Base-by-base conservation (phyloP, 2,888 invertebrate genomes). In the Temnothorax rugatulus region DNA sequence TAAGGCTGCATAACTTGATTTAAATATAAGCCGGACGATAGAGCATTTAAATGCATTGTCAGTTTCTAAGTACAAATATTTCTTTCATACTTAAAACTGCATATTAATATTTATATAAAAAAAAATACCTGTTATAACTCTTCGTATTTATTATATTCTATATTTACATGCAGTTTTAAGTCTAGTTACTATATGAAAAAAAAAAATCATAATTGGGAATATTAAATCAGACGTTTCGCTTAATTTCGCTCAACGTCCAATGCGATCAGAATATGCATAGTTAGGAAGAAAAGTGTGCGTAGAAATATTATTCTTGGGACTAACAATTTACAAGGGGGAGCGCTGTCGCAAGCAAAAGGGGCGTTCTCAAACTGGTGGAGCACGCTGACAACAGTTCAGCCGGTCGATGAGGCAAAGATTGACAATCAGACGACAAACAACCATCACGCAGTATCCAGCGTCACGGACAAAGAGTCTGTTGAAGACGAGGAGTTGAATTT, bases 311-410 rank as follows among this genome's bases (percentile, higher is more conserved):
- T 29, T 13, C 18, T 52, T 66, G 66, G 9, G n/a, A 54, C 29
- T 77, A 77, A 77, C 66, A 64, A 76, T 87, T 68, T 83, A 52
- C 44, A 77, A 95, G 98, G 98, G 90, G 98, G 98, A 50, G 98
- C 98, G 63, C 95, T 98, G 85, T 97, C 97, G n/a, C 97, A 98
- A 95, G 98, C 98, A 66, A 97, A 97, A 93, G 98, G 98, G 21
- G 98, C 98, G 0, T 96, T 98, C 75, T 97, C 98, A 0, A 98
- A 96, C 93, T 98, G 98, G 98, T 98, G 98, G 98, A 97, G 96
- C 91, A 97, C 97, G 41, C 95, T 97, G 69, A 96, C 96, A 25
- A 95, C 97, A 25, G 95, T 96, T 29, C 96, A 96, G 86, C 93
- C 95, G 2, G 84, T 90, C 41, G 93, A 93, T 25, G 92, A 92